Percentiles rank a stretch among this genome's conserved stretches.
Conservation (phyloP, 2,888 invertebrate genomes). For the Leptinotarsa peninsularis region DNA sequence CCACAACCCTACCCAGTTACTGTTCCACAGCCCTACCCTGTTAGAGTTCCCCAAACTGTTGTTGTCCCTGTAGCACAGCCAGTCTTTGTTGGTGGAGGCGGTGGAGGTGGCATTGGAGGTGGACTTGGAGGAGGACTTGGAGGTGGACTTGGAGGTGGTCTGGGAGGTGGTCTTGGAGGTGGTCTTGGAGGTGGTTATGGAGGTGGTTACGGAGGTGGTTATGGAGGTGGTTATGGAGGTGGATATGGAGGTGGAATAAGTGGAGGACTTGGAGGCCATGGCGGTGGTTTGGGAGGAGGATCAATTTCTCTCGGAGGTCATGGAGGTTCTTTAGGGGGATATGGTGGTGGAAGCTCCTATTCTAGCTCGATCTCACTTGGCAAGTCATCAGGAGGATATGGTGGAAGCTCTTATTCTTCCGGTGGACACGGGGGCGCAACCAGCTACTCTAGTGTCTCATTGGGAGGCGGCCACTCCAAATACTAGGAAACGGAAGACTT, state of each 20-base stretch:
- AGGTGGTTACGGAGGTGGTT: conserved; percentile 38
- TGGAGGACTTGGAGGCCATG: conserved; percentile 45
- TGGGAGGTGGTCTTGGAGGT: conserved; percentile 42
- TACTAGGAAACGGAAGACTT: conserved; percentile 35
- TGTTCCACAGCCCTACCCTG: conserved; percentile 69
- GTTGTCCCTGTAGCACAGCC: conserved; percentile 56
- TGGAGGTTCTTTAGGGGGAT: conserved; percentile 31
- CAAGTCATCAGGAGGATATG: conserved; percentile 37
- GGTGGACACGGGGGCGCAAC: conserved; percentile 50
- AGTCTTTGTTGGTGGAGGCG: conserved; percentile 51
- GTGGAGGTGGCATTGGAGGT: conserved; percentile 47
- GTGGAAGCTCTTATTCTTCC: conserved; percentile 34
- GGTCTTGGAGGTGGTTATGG: conserved; percentile 43
- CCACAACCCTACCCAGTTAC: conserved; percentile 71
- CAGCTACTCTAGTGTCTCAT: conserved; percentile 52
- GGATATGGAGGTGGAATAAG: conserved; percentile 42
- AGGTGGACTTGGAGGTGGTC: conserved; percentile 39
- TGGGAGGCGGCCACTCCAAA: conserved; percentile 49
- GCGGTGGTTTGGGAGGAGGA: conserved; percentile 43
- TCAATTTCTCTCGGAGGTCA: conserved; percentile 32
- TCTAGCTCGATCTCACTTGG: conserved; percentile 41
- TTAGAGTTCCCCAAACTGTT: conserved; percentile 57
- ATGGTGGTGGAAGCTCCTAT: conserved; percentile 33
- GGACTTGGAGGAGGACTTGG: conserved; percentile 45
- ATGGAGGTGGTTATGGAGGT: conserved; percentile 39